A percentile compares a stretch with the other conserved stretches of the same genome.
Evolutionary conservation across 2,797 vertebrate genomes (phyloP).

Genomic region (Rhinoraja longicauda): DNA sequence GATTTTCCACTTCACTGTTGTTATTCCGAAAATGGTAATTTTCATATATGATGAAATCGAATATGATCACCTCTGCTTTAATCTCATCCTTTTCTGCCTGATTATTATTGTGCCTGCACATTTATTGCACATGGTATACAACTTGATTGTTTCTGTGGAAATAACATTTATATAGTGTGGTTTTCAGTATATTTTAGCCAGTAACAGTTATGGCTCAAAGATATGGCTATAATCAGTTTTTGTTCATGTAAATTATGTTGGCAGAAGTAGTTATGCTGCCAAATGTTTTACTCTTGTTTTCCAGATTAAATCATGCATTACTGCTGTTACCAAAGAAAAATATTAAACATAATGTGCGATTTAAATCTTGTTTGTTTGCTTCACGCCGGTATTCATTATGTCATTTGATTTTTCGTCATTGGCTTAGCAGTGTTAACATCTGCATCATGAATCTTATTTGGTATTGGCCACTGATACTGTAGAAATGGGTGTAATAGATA

Average conservation of each 20-base stretch:
- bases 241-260: not conserved
- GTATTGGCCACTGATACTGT: no score
- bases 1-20: slow-evolving; percentile 7
- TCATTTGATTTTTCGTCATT: not conserved
- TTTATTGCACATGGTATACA: not conserved
- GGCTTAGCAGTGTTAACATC: not conserved
- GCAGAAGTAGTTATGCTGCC: not conserved
- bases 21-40: not conserved
- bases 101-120: not conserved
- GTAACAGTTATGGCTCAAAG: not conserved
- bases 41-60: not conserved
- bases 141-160: not conserved
- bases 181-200: not conserved
- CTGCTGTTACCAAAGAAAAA: not conserved
- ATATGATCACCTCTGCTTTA: not conserved
- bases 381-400: not conserved
- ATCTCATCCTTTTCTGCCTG: not conserved
- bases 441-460: not conserved
- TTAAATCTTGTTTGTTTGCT: not conserved
- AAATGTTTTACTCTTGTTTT: not conserved
- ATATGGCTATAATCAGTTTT: not conserved
- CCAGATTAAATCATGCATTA: not conserved
- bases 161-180: not conserved
- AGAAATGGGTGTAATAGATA: not conserved
- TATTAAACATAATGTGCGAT: not conserved